phyloP scores from a whole-genome alignment of 2,888 invertebrate genomes.

The Andrena fulva region DNA sequence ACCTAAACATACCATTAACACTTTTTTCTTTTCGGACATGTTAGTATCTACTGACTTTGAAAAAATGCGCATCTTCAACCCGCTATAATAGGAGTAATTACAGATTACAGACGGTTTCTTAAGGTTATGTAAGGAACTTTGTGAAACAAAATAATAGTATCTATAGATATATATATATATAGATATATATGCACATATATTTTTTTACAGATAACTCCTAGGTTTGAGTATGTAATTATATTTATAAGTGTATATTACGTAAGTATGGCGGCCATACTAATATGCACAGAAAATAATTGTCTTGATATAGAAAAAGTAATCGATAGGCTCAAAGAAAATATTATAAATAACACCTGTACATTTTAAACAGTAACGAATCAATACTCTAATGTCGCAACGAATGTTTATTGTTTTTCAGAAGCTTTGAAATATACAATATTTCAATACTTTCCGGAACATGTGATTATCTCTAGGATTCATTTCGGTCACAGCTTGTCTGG shows the following conservation, averaged over 20 bases:
- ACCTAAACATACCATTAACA: slow-evolving; percentile 80
- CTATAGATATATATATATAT: neutral
- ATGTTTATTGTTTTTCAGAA: slow-evolving; percentile 27
- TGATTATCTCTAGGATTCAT: slow-evolving; percentile 5
- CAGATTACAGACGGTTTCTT: neutral
- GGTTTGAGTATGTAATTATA: neutral
- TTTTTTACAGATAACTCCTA: neutral
- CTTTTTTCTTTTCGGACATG: slow-evolving; percentile 72
- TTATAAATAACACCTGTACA: neutral
- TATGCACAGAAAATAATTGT: neutral
- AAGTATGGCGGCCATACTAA: neutral
- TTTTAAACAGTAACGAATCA: slow-evolving; percentile 6
- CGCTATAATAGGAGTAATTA: neutral
- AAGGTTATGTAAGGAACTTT: slow-evolving; percentile 38
- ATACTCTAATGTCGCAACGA: neutral
- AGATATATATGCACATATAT: neutral
- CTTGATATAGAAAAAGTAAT: neutral
- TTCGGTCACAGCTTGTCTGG: slow-evolving; percentile 13
- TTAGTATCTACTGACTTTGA: neutral
- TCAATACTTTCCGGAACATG: neutral
- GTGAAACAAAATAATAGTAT: neutral
- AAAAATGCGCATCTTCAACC: neutral
- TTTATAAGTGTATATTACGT: no score
- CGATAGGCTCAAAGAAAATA: neutral
- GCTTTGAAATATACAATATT: slow-evolving; percentile 21